phyloP scores from a whole-genome alignment of 2,888 invertebrate genomes.

The Ormyrus thymus region DNA sequence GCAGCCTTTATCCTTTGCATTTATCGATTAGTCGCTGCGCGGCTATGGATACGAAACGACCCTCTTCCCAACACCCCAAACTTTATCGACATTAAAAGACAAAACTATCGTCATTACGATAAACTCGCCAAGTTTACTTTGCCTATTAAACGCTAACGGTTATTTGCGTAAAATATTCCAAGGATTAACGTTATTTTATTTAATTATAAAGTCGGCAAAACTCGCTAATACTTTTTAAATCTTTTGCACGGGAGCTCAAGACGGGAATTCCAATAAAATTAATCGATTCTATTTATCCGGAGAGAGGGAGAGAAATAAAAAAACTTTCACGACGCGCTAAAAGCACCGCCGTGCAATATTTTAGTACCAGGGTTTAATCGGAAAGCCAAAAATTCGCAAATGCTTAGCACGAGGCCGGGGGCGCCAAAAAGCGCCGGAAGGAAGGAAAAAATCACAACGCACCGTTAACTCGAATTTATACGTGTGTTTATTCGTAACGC shows the following conservation, averaged over 20 bases:
- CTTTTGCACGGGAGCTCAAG: no score
- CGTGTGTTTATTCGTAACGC: slow-evolving; percentile 41
- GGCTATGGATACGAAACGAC: slow-evolving; percentile 17
- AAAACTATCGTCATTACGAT: slow-evolving; percentile 31
- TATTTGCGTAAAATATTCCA: slow-evolving; percentile 4
- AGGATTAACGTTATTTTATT: not conserved
- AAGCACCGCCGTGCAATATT: slow-evolving; percentile 15
- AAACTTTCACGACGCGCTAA: not conserved
- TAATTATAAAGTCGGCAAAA: not conserved
- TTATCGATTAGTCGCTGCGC: slow-evolving; percentile 51
- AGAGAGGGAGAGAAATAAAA: not conserved
- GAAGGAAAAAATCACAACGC: slow-evolving; percentile 14
- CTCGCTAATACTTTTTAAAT: not conserved
- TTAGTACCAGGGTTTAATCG: slow-evolving; percentile 26
- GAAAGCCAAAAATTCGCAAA: slow-evolving; percentile 45
- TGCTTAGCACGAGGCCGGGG: slow-evolving; percentile 16
- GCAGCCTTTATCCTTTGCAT: slow-evolving; percentile 56
- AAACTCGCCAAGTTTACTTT: slow-evolving; percentile 5
- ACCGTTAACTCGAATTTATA: slow-evolving; percentile 47
- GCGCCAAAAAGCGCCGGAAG: not conserved
- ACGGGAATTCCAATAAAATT: no score
- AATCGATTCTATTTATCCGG: not conserved
- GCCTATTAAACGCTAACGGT: slow-evolving; percentile 14
- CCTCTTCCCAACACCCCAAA: not conserved
- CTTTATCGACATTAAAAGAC: slow-evolving; percentile 31